Percentiles rank a stretch among this genome's conserved stretches.
Evolutionary conservation across 2,797 vertebrate species (phyloP).

Genomic region (Pyrocephalus nanus): DNA sequence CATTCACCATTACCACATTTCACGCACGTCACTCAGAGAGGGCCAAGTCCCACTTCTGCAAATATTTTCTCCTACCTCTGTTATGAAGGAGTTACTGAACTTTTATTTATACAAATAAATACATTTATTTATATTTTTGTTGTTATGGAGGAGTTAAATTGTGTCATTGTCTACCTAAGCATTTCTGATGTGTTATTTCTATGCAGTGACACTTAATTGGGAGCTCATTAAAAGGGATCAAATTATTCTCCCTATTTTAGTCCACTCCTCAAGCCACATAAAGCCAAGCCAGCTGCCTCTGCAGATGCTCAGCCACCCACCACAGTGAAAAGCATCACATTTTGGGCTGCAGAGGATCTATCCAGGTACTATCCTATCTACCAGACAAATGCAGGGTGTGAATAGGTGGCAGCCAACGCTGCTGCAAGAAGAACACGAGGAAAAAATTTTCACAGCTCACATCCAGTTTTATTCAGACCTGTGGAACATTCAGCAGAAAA

Average conservation of each 20-base stretch:
- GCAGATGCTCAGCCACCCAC: neutral
- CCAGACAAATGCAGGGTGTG: accelerated
- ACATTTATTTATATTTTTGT: neutral
- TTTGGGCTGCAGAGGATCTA: neutral
- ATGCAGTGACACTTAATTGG: neutral
- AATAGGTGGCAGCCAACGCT: neutral
- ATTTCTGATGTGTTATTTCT: neutral
- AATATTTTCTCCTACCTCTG: neutral
- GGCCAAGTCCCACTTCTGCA: neutral
- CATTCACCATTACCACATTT: neutral
- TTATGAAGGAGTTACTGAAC: neutral
- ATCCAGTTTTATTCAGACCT: neutral
- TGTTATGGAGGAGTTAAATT: neutral
- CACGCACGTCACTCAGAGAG: neutral
- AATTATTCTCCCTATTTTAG: neutral
- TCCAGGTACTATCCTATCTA: neutral
- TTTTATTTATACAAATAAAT: neutral
- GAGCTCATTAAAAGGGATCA: neutral
- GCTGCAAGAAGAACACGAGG: neutral
- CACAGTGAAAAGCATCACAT: neutral
- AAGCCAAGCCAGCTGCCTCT: neutral
- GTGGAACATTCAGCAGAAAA: neutral
- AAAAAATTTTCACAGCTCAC: neutral
- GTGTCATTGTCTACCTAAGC: neutral
- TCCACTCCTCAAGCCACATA: neutral